These are phyloP conservation scores for Xiphophorus maculatus DNA, from an alignment of 2,113 vertebrate species.

Conservation along the genomic window DNA sequence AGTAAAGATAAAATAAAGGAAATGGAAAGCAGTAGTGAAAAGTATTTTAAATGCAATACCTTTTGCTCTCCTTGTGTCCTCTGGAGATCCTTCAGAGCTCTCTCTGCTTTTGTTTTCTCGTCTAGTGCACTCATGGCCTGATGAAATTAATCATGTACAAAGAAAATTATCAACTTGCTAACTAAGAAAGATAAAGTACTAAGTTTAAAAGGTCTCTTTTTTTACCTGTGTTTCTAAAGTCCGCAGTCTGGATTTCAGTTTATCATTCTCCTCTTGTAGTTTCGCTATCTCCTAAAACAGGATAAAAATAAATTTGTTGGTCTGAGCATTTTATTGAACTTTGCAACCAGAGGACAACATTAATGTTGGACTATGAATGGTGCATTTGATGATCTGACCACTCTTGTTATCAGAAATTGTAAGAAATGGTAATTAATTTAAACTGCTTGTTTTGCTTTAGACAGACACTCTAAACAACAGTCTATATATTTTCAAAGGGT, in stretches of 20 bases:
- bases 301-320: not conserved
- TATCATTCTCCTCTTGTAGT: slow-evolving; percentile 95
- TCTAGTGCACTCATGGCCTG: slow-evolving; percentile 89
- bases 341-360: not conserved
- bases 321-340: not conserved
- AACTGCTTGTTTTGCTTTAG: too few species aligned
- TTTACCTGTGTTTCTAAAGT: slow-evolving; percentile 89
- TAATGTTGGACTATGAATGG: not conserved
- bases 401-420: not conserved
- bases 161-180: not conserved
- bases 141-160: not conserved
- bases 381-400: not conserved
- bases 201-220: not conserved
- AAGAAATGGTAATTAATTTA: not conserved
- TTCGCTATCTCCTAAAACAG: slow-evolving; percentile 86
- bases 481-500: too few species aligned
- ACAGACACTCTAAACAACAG: too few species aligned
- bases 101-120: slow-evolving; percentile 87
- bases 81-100: slow-evolving; percentile 85
- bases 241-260: slow-evolving; percentile 86
- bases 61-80: slow-evolving; percentile 84
- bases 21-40: not conserved
- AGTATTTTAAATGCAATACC: slow-evolving; percentile 68
- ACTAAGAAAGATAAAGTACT: not conserved
- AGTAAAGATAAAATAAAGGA: not conserved